Evolutionary conservation across 2,888 invertebrate species (phyloP).

Genomic region (Orthonevra nobilis): DNA sequence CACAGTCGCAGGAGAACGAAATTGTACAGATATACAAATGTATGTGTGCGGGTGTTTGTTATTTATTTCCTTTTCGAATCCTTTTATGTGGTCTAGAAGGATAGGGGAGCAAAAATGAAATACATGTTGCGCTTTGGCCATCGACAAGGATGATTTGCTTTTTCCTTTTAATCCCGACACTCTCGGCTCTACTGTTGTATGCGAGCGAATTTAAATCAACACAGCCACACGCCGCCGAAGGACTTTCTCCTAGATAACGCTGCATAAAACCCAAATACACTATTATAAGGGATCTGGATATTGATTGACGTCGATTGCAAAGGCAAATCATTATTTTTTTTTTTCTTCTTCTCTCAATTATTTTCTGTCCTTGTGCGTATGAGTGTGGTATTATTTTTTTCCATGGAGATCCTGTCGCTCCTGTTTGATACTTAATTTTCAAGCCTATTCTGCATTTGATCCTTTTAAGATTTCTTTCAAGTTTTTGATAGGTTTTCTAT

Average conservation of each 20-base stretch:
- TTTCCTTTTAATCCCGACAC: not conserved
- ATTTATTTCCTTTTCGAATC: constrained; percentile 35
- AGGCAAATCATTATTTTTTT: constrained; percentile 12
- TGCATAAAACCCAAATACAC: constrained; percentile 8
- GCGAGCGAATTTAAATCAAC: not conserved
- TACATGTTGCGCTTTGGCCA: constrained; percentile 50
- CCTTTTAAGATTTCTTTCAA: too few species aligned
- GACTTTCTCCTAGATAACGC: constrained; percentile 6
- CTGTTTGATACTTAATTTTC: too few species aligned
- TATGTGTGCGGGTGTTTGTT: constrained; percentile 24
- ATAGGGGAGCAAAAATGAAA: constrained; percentile 15
- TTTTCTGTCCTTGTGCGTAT: constrained; percentile 1
- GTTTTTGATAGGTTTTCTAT: too few species aligned
- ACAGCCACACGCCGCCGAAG: not conserved
- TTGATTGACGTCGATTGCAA: constrained; percentile 45
- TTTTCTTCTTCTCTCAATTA: too few species aligned
- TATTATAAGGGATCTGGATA: constrained; percentile 8
- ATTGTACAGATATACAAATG: too few species aligned
- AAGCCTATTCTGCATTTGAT: too few species aligned
- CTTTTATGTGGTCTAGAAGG: not conserved
- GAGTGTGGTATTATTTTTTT: too few species aligned
- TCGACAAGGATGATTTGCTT: constrained; percentile 35
- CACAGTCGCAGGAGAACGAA: too few species aligned
- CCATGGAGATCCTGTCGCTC: too few species aligned
- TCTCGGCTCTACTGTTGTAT: not conserved